These are phyloP conservation scores for Mormyrus hasselquistii DNA, from an alignment of 2,797 vertebrate genomes.

Conservation along the genomic window DNA sequence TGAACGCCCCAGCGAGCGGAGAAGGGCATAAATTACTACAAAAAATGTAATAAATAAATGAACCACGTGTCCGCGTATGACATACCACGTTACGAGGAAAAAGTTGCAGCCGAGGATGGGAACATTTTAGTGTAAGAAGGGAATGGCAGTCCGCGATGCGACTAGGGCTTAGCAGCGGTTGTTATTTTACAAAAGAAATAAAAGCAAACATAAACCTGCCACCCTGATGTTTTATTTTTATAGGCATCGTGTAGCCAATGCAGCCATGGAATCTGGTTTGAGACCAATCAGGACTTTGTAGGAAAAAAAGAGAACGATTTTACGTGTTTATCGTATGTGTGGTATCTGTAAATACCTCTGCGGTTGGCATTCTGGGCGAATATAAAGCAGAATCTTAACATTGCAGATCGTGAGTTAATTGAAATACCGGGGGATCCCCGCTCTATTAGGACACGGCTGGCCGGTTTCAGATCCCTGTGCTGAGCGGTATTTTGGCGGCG, in stretches of 20 bases:
- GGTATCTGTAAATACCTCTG: not conserved
- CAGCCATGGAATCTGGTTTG: not conserved
- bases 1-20: not conserved
- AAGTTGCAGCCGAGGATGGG: conserved; percentile 22
- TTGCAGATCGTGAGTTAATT: not conserved
- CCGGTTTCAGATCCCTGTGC: conserved; percentile 20
- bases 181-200: not conserved
- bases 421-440: not conserved
- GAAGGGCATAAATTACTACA: not conserved
- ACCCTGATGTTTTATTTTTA: not conserved
- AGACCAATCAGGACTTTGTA: not conserved
- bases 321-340: not conserved
- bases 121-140: conserved; percentile 1
- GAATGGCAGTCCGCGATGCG: not conserved
- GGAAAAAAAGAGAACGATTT: not conserved
- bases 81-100: conserved; percentile 16
- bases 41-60: not conserved
- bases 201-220: not conserved
- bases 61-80: conserved; percentile 27
- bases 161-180: not conserved
- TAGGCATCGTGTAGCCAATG: not conserved
- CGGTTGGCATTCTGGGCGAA: not conserved
- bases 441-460: conserved; percentile 16
- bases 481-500: conserved; percentile 17
- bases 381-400: not conserved